Base-by-base conservation (phyloP, 2,888 invertebrate species). In the Sicus ferrugineus region DNA sequence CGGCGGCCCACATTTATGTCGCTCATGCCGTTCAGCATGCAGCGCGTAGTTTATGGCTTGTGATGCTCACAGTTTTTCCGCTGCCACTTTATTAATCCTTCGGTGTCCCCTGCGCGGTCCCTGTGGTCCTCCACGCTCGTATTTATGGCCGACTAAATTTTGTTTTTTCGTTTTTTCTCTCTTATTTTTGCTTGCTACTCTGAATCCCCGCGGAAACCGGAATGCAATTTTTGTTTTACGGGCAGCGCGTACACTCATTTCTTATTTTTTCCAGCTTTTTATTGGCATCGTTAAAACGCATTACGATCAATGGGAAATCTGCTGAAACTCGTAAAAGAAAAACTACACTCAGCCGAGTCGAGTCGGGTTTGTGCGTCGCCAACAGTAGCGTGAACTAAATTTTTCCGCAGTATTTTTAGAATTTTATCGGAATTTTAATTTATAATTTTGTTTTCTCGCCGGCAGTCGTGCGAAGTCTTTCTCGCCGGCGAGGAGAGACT, bases 1-100 rank as follows among this genome's bases (percentile, higher is more conserved):
- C 23, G 50, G 19, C 5, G 50, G 50, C 23, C 23, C 23, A 50
- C 5, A 21, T 50, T 50, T 23, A n/a, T n/a, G n/a, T n/a, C n/a
- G n/a, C n/a, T n/a, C 19, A n/a, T 21, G 23, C n/a, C 4, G 23
- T 50, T 9, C 5, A 4, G 21, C 50, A 50, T 50, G 50, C 9
- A 50, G 19, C 21, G 21, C 19, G 21, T 9, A 50, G 50, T 50
- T 50, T 50, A 50, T 50, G 14, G 23, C 4, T 50, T 50, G 19
- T 6, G 50, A 1, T n/a, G 50, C 23, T 50, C n/a, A n/a, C 50
- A 50, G 7, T 21, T 50, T 21, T 50, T 50, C 6, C 50, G 3
- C 50, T 9, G 23, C 19, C 50, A 50, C 50, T 50, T 50, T 50
- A 50, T 50, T 50, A 50, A 50, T 50, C 50, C 50, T 50, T 50